A percentile compares a stretch with the other conserved stretches of the same genome.
These are phyloP conservation scores for Amazona guildingii DNA, from an alignment of 2,113 vertebrate species.

Conservation along the genomic window DNA sequence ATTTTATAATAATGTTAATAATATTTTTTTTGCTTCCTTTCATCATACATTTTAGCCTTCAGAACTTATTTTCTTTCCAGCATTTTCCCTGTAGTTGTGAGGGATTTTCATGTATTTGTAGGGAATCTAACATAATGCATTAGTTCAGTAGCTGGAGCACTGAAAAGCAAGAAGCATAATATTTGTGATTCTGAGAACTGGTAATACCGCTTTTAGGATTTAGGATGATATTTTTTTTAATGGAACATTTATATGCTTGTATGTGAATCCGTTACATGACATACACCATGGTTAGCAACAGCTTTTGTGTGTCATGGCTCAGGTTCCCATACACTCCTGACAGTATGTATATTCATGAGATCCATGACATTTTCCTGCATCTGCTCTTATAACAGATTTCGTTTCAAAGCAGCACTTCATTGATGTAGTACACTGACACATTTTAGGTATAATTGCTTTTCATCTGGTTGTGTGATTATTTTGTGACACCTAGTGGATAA, in stretches of 20 bases:
- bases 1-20: neutral
- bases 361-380: constrained; percentile 61
- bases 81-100: neutral
- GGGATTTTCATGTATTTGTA: neutral
- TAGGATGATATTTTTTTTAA: neutral
- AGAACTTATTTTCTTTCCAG: neutral
- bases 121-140: neutral
- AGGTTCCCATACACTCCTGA: constrained; percentile 45
- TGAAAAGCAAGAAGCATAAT: neutral
- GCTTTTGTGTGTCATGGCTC: constrained; percentile 49
- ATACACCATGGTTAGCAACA: constrained; percentile 3
- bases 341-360: constrained; percentile 59
- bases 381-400: constrained; percentile 49
- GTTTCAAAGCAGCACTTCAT: constrained; percentile 29
- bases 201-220: neutral
- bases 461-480: constrained; percentile 45
- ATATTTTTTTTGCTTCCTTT: neutral
- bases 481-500: constrained; percentile 70
- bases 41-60: neutral
- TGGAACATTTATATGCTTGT: neutral
- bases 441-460: constrained; percentile 29
- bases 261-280: neutral
- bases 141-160: neutral
- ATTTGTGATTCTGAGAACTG: neutral
- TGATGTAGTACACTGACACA: constrained; percentile 21